phyloP scores from a whole-genome alignment of 2,113 vertebrate species.

The Formicarius rufipectus region DNA sequence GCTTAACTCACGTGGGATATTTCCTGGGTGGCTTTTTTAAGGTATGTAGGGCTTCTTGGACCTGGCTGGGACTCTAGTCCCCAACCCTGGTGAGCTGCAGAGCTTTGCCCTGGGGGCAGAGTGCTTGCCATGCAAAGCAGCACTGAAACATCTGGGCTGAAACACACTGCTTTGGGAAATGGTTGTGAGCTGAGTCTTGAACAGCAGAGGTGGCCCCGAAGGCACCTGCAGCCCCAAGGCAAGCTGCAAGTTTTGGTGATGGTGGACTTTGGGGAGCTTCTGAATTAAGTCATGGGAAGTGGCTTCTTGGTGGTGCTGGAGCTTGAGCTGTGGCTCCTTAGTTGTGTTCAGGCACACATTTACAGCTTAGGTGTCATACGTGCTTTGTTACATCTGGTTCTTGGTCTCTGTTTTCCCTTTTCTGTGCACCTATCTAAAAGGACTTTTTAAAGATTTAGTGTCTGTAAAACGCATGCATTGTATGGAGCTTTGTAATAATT shows the following conservation, averaged over 20 bases:
- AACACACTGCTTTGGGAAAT: background rate
- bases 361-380: background rate
- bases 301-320: background rate
- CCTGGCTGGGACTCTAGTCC: background rate
- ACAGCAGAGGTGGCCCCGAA: background rate
- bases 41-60: background rate
- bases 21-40: background rate
- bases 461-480: background rate
- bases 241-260: background rate
- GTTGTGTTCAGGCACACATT: background rate
- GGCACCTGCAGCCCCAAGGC: background rate
- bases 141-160: background rate
- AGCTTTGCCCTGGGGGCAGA: background rate
- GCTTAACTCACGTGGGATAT: rapidly evolving
- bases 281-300: background rate
- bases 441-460: background rate
- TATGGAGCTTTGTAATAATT: background rate
- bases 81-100: background rate
- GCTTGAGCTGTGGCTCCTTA: background rate
- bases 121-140: background rate
- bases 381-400: background rate
- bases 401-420: background rate
- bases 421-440: background rate
- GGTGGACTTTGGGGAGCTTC: background rate
- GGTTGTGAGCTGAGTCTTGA: background rate